These are phyloP conservation scores for Hypanus sabinus DNA, from an alignment of 2,113 vertebrate species.

Conservation along the genomic window DNA sequence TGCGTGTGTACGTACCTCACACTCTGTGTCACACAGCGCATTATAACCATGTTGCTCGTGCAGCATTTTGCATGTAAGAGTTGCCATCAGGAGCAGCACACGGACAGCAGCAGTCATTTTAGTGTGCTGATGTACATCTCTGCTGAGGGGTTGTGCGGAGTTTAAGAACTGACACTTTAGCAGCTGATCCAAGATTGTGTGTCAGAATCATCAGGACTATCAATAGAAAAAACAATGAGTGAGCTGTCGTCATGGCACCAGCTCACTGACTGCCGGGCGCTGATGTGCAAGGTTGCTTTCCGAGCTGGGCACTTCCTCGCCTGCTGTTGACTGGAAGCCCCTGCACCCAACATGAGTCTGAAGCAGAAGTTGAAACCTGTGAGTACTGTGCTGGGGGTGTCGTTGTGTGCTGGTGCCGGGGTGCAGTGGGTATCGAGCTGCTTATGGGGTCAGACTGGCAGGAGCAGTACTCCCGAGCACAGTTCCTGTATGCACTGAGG, in stretches of 20 bases:
- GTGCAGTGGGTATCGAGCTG: not conserved
- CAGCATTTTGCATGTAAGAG: not conserved
- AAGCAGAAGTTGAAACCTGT: conserved; percentile 7
- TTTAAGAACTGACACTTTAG: conserved; percentile 12
- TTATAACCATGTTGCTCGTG: too few species aligned
- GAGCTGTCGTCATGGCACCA: conserved; percentile 25
- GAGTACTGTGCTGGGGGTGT: not conserved
- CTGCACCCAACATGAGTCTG: conserved; percentile 5
- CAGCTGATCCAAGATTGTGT: conserved; percentile 25
- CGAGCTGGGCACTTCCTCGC: not conserved
- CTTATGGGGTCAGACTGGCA: not conserved
- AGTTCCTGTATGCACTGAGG: not conserved
- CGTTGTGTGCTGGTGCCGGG: not conserved
- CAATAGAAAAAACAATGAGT: conserved; percentile 31
- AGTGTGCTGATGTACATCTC: not conserved
- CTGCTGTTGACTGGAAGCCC: not conserved
- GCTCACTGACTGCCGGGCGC: not conserved
- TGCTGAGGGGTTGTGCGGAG: not conserved
- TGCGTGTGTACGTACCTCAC: too few species aligned
- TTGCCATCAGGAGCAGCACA: not conserved
- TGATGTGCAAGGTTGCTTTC: not conserved
- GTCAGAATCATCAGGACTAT: not conserved
- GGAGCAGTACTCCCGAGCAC: not conserved
- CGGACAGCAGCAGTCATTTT: too few species aligned
- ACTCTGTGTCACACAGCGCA: too few species aligned